Conservation (phyloP, 2,797 vertebrate species). For the Poeciliopsis gracilis region DNA sequence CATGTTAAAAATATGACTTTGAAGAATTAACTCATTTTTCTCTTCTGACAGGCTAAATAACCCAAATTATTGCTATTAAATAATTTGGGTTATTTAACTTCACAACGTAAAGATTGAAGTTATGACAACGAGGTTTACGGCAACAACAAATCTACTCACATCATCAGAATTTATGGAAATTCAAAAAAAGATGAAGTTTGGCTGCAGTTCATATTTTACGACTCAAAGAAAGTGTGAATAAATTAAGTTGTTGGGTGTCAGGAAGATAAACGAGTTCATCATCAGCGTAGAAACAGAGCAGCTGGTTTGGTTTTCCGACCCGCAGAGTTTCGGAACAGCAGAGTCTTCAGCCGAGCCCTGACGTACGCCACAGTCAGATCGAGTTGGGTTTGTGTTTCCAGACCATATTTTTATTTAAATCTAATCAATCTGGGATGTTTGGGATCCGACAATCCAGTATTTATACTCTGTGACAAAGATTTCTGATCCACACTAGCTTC, state of each 20-base stretch:
- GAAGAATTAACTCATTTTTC: no score
- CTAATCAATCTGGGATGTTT: background rate
- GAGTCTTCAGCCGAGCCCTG: background rate
- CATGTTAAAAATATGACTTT: no score
- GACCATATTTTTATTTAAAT: background rate
- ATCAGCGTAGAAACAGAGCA: background rate
- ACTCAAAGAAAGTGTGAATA: background rate
- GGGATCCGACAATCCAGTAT: background rate
- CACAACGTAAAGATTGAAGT: background rate
- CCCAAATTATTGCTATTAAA: no score
- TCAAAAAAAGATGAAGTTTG: background rate
- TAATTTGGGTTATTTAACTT: no score
- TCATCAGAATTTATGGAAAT: background rate
- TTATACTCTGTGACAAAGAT: background rate
- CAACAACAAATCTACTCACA: background rate
- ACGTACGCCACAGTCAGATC: background rate
- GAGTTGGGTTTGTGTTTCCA: background rate
- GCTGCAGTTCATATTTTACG: background rate
- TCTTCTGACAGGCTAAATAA: no score
- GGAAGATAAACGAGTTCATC: background rate
- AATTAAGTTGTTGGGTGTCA: background rate
- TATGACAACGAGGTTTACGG: background rate
- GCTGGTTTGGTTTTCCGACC: background rate
- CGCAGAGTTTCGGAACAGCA: background rate
- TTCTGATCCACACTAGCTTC: background rate